phyloP scores from a whole-genome alignment of 2,888 invertebrate genomes.

The Troglohyphantes excavatus region DNA sequence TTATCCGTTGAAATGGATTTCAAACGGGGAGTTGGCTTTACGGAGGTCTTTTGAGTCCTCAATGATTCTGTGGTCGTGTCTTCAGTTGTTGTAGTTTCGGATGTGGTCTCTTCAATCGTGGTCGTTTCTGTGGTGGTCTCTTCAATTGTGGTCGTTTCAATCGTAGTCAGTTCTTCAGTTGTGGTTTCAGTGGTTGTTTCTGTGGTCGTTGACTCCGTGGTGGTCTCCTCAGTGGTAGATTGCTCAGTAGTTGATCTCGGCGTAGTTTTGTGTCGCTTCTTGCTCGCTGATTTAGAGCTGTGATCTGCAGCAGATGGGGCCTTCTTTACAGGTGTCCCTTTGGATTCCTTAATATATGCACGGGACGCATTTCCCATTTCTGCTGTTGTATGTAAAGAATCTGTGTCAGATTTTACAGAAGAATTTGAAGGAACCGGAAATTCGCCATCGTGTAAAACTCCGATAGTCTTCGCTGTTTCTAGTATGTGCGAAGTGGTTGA shows the following conservation, averaged over 20 bases:
- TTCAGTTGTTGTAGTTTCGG: background rate
- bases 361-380: background rate
- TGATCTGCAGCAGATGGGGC: no score
- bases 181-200: background rate
- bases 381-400: background rate
- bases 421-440: no score
- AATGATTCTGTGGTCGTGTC: background rate
- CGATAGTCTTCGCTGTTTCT: no score
- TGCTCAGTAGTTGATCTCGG: background rate
- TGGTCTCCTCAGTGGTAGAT: background rate
- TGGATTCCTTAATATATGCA: no score
- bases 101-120: conserved; percentile 1
- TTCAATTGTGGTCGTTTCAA: conserved; percentile 2
- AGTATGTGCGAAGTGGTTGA: no score
- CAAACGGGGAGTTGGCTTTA: background rate
- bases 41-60: no score
- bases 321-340: no score
- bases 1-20: background rate
- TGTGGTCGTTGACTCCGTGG: background rate
- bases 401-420: background rate
- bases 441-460: no score
- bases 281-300: no score
- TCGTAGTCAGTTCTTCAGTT: background rate
- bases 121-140: background rate
- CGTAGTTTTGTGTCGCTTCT: background rate